Evolutionary conservation across 2,888 invertebrate species (phyloP).

Genomic region (Polymixis flavicincta): DNA sequence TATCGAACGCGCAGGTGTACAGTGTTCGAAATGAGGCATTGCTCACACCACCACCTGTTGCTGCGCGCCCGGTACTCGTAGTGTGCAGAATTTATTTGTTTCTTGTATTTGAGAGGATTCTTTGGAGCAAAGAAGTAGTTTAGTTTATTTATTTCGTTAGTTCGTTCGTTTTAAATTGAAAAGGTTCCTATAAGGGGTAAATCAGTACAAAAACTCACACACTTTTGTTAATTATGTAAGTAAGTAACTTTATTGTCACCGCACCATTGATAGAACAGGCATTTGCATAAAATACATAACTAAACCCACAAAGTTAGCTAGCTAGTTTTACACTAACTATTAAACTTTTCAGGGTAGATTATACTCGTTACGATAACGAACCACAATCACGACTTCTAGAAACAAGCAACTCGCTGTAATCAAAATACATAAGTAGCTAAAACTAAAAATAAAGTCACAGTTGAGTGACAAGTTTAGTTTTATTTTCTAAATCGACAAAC

Average conservation of each 20-base stretch:
- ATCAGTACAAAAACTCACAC: background rate
- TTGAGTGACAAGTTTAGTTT: background rate
- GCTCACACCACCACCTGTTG: conserved; percentile 65
- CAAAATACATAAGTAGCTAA: background rate
- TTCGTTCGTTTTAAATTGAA: conserved; percentile 21
- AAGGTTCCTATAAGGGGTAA: background rate
- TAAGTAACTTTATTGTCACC: background rate
- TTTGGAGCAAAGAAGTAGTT: conserved; percentile 21
- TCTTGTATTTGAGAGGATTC: conserved; percentile 47
- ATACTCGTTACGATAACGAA: background rate
- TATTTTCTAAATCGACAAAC: background rate
- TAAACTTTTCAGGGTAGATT: background rate
- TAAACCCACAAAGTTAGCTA: conserved; percentile 6
- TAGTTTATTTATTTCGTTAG: conserved; percentile 32
- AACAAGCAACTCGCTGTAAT: background rate
- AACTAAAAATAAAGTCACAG: background rate
- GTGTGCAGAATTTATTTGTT: conserved; percentile 58
- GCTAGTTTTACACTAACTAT: background rate
- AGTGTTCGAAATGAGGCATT: conserved; percentile 46
- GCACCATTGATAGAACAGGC: background rate
- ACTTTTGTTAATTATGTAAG: background rate
- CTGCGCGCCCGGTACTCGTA: conserved; percentile 53
- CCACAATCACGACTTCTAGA: background rate
- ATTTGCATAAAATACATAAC: background rate
- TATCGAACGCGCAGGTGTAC: conserved; percentile 65